These are phyloP conservation scores for Polydrusus pterygomalis DNA, from an alignment of 2,888 invertebrate species.

Conservation along the genomic window DNA sequence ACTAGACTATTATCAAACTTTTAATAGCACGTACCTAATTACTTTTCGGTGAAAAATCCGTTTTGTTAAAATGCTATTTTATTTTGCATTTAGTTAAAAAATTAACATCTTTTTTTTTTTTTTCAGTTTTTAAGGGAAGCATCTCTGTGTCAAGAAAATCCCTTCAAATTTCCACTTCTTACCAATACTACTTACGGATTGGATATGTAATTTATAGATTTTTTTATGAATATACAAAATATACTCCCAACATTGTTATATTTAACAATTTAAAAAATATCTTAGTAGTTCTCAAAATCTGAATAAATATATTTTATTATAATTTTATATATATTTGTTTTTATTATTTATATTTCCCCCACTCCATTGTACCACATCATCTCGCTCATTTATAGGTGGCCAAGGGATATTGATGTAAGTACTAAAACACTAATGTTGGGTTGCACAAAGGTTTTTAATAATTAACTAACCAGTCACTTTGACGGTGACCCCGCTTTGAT, in stretches of 20 bases:
- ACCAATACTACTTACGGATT: slow-evolving; percentile 29
- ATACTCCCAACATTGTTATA: neutral
- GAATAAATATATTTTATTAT: slow-evolving; percentile 12
- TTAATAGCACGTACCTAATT: too few species aligned
- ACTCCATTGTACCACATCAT: too few species aligned
- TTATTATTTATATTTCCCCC: too few species aligned
- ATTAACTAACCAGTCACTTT: too few species aligned
- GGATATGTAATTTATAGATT: neutral
- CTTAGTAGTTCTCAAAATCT: neutral
- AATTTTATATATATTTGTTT: too few species aligned
- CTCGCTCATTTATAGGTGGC: too few species aligned
- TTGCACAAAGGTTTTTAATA: too few species aligned
- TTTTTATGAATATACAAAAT: neutral
- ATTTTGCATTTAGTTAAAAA: neutral
- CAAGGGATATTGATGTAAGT: too few species aligned
- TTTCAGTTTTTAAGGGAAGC: slow-evolving; percentile 73
- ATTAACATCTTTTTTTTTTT: slow-evolving; percentile 2
- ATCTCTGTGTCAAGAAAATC: slow-evolving; percentile 73
- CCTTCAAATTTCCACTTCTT: slow-evolving; percentile 68
- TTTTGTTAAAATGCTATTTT: too few species aligned
- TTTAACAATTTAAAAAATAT: neutral
- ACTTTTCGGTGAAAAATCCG: neutral
- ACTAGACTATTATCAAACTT: too few species aligned
- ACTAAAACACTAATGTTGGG: too few species aligned
- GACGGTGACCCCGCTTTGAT: too few species aligned